phyloP scores from a whole-genome alignment of 2,888 invertebrate genomes.

The Hyppa rectilinea region DNA sequence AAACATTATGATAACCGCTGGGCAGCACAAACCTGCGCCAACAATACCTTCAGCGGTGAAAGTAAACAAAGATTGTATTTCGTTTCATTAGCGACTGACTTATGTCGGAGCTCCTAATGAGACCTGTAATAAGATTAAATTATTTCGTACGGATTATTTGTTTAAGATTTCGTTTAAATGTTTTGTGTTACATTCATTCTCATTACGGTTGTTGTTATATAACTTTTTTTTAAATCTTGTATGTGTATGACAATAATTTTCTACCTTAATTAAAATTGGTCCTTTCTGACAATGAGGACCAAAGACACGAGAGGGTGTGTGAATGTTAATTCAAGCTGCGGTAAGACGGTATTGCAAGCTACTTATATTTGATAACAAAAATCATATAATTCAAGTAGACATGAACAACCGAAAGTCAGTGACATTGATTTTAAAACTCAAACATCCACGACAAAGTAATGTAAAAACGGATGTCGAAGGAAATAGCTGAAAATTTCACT shows the following conservation, averaged over 20 bases:
- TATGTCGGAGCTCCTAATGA: slow-evolving; percentile 73
- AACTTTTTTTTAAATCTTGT: neutral
- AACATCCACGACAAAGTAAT: slow-evolving; percentile 54
- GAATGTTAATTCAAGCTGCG: too few relatives aligned
- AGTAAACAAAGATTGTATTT: slow-evolving; percentile 77
- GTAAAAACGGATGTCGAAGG: slow-evolving; percentile 74
- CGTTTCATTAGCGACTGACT: slow-evolving; percentile 78
- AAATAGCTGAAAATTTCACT: slow-evolving; percentile 78
- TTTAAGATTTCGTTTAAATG: slow-evolving; percentile 18
- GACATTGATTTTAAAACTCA: slow-evolving; percentile 47
- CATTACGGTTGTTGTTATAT: neutral
- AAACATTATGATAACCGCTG: slow-evolving; percentile 75
- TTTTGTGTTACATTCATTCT: neutral
- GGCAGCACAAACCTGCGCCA: slow-evolving; percentile 65
- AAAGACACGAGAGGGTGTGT: neutral
- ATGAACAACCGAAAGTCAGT: slow-evolving; percentile 19
- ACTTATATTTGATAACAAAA: neutral
- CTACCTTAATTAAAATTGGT: neutral
- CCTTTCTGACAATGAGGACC: neutral
- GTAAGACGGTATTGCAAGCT: too few relatives aligned
- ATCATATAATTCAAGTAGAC: neutral
- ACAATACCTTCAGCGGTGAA: slow-evolving; percentile 70
- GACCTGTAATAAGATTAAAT: slow-evolving; percentile 77
- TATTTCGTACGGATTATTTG: slow-evolving; percentile 54
- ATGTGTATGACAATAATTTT: neutral